Evolutionary conservation across 2,888 invertebrate species (phyloP).

Genomic region (Drosophila subquinaria): DNA sequence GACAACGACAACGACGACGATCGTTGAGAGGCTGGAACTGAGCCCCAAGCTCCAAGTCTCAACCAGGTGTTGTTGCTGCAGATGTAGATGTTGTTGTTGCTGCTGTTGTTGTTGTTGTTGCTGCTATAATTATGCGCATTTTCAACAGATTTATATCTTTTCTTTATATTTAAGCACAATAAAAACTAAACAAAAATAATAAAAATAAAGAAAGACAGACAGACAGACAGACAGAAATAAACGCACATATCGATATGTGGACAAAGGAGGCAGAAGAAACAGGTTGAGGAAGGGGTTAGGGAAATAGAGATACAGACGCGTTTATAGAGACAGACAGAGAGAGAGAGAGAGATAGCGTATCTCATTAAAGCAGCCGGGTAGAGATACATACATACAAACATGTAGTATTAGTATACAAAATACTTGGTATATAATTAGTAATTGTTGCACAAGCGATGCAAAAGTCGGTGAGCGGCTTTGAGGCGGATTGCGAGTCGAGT

Average conservation of each 20-base stretch:
- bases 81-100: conserved; percentile 14
- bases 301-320: no score
- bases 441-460: conserved; percentile 82
- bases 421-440: conserved; percentile 81
- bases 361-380: conserved; percentile 65
- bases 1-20: conserved; percentile 36
- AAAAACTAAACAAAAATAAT: conserved; percentile 55
- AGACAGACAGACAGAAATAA: conserved; percentile 25
- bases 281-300: no score
- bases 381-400: conserved; percentile 1
- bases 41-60: conserved; percentile 33
- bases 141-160: conserved; percentile 80
- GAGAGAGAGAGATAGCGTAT: conserved; percentile 64
- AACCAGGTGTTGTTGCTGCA: conserved; percentile 58
- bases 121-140: conserved; percentile 68
- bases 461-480: conserved; percentile 50
- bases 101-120: conserved; percentile 27
- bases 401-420: conserved; percentile 23
- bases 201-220: conserved; percentile 16
- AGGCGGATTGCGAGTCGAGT: conserved; percentile 1
- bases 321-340: conserved; percentile 13
- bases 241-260: conserved; percentile 49
- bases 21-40: conserved; percentile 35
- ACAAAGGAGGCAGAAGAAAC: conserved; percentile 3
- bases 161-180: conserved; percentile 65